Evolutionary conservation across 2,113 vertebrate species (phyloP).

Genomic region (Epinephelus moara): DNA sequence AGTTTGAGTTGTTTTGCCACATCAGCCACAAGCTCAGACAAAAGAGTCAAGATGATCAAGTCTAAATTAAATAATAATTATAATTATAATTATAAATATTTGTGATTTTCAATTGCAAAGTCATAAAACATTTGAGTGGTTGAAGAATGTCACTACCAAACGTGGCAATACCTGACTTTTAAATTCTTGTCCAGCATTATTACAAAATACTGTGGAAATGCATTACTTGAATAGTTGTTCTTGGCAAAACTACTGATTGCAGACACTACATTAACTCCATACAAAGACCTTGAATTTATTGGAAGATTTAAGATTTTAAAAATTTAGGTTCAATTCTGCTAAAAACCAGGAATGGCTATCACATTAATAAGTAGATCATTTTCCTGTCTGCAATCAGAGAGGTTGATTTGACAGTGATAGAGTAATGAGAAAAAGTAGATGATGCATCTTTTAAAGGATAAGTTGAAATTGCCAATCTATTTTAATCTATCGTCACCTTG

Average conservation of each 20-base stretch:
- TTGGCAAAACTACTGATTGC: background rate
- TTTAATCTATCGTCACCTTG: constrained; percentile 82
- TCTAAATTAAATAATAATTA: background rate
- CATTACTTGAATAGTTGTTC: background rate
- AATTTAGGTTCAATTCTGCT: background rate
- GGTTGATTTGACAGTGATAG: constrained; percentile 63
- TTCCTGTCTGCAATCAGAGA: constrained; percentile 44
- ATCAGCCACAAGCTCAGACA: background rate
- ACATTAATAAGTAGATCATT: constrained; percentile 21
- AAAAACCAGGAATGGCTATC: background rate
- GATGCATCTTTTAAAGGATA: constrained; percentile 72
- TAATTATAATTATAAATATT: background rate
- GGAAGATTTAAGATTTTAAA: background rate
- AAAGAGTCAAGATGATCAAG: background rate
- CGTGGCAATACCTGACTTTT: background rate
- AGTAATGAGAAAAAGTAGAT: constrained; percentile 68
- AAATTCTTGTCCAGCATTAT: too few species aligned
- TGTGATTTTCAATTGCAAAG: background rate
- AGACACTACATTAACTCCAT: background rate
- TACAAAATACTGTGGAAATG: background rate
- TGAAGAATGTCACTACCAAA: background rate
- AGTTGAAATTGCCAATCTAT: constrained; percentile 77
- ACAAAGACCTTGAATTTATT: background rate
- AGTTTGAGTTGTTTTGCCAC: too few species aligned
- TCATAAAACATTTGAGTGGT: background rate